Evolutionary conservation across 2,113 vertebrate genomes (phyloP).

Genomic region (Glareola pratincola): DNA sequence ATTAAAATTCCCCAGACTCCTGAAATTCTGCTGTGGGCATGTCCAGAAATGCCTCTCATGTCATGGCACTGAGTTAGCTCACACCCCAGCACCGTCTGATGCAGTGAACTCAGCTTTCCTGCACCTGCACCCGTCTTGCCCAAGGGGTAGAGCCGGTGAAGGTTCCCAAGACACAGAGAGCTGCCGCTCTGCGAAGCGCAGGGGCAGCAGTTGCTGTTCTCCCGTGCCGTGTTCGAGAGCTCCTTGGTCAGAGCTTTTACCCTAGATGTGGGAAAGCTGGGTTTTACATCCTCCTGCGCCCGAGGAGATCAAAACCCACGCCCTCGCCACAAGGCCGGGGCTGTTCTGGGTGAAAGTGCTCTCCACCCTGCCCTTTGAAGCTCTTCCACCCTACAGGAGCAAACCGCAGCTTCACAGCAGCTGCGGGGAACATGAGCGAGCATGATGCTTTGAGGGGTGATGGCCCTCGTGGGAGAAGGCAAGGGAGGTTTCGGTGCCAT

Average conservation of each 20-base stretch:
- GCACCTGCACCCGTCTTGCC: conserved; percentile 12
- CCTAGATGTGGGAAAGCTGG: conserved; percentile 55
- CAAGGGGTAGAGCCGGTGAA: not conserved
- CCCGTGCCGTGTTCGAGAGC: not conserved
- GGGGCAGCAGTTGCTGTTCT: not conserved
- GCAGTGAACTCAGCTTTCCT: conserved; percentile 16
- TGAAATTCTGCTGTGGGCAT: conserved; percentile 36
- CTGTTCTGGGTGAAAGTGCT: conserved; percentile 58
- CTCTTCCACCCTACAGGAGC: conserved; percentile 20
- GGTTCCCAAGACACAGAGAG: not conserved
- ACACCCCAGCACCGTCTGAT: not conserved
- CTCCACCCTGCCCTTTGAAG: conserved; percentile 56
- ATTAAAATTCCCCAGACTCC: conserved; percentile 47
- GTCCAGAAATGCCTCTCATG: conserved; percentile 28
- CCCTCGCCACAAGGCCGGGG: not conserved
- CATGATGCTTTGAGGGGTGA: not conserved
- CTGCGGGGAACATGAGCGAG: not conserved
- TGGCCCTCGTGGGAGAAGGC: not conserved
- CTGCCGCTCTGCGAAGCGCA: not conserved
- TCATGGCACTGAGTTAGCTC: not conserved
- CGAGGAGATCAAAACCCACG: not conserved
- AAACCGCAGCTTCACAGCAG: not conserved
- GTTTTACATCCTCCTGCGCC: not conserved
- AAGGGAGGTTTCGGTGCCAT: not conserved
- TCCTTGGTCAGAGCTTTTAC: not conserved